Evolutionary conservation across 2,797 vertebrate genomes (phyloP), one percentile per base, ranked within the genome.

Genomic region (Microchirus variegatus): DNA sequence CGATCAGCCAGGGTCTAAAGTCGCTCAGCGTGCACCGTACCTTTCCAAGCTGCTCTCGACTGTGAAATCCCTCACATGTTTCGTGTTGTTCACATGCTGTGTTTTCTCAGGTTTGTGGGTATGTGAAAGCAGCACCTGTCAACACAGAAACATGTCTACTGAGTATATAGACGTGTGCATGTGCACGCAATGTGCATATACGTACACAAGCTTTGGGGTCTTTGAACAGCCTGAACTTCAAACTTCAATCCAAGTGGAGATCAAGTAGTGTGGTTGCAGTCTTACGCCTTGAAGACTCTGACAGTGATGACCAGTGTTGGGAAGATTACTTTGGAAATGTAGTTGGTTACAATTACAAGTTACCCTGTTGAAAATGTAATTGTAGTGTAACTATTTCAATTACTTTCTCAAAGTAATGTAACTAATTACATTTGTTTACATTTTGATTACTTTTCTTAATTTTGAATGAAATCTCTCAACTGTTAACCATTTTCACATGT

Each of bases 221-320:
- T 82, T 84, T 83, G 74, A 87, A 87, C 83, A 65, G 59, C 47
- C 67, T 43, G 63, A 56, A 52, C 31, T 73, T 75, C 65, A 65
- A 80, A 78, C 66, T 81, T 80, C 53, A 71, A 45, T 67, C 50
- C 78, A 59, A 55, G 26, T 47, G 12, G 18, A 78, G 74, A 82
- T 81, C 69, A 79, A 67, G 66, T 53, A 15, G 41, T 50, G n/a
- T 18, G 9, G 56, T 22, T 62, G 48, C 56, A 50, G 46, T 63
- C 16, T 46, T 10, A 52, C 67, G 36, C 71, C 66, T 73, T 80
- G 79, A 87, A 83, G 82, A 81, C 62, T 67, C 17, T 58, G 62
- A 72, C 52, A 60, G 55, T 46, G 53, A 77, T 70, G 70, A 75
- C 62, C n/a, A n/a, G n/a, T n/a, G n/a, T n/a, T n/a, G n/a, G n/a